Percentiles rank a stretch among this genome's conserved stretches.
Conservation (phyloP, 2,797 vertebrate species). For the Vipera latastei region DNA sequence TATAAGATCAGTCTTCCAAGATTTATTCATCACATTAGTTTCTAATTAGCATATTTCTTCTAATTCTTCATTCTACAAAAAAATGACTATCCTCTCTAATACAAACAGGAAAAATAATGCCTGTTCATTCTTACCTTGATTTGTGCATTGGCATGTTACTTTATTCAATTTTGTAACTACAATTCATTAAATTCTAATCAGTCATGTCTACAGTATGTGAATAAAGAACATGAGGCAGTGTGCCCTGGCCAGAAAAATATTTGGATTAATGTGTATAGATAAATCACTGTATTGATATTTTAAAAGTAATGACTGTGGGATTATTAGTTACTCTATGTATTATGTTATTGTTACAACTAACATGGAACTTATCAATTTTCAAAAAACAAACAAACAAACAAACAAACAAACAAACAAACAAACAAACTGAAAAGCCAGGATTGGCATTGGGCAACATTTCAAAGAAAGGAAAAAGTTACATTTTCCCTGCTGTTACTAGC, state of each 20-base stretch:
- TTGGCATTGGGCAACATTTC: too few species aligned
- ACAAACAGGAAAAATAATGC: slow-evolving; percentile 18
- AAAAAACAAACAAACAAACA: background rate
- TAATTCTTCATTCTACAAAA: slow-evolving; percentile 9
- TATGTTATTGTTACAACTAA: background rate
- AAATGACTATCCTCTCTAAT: slow-evolving; percentile 11
- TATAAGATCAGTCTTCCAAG: slow-evolving; percentile 13
- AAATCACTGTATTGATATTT: background rate
- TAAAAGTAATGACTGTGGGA: background rate
- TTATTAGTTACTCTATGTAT: background rate
- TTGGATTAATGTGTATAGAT: background rate
- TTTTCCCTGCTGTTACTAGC: background rate
- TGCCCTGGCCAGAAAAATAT: background rate
- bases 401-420: background rate
- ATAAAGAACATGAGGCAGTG: background rate
- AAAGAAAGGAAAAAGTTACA: background rate
- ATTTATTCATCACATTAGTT: background rate
- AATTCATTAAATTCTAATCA: slow-evolving; percentile 37
- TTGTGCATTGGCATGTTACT: slow-evolving; percentile 28
- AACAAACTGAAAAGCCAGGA: background rate
- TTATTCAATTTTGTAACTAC: slow-evolving; percentile 15
- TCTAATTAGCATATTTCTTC: slow-evolving; percentile 23
- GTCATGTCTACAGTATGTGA: slow-evolving; percentile 13
- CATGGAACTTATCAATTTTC: background rate
- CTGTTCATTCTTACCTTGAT: slow-evolving; percentile 39